Percentiles rank a stretch among this genome's conserved stretches.
Conservation (phyloP, 2,888 invertebrate genomes). For the Eupithecia subumbrata region DNA sequence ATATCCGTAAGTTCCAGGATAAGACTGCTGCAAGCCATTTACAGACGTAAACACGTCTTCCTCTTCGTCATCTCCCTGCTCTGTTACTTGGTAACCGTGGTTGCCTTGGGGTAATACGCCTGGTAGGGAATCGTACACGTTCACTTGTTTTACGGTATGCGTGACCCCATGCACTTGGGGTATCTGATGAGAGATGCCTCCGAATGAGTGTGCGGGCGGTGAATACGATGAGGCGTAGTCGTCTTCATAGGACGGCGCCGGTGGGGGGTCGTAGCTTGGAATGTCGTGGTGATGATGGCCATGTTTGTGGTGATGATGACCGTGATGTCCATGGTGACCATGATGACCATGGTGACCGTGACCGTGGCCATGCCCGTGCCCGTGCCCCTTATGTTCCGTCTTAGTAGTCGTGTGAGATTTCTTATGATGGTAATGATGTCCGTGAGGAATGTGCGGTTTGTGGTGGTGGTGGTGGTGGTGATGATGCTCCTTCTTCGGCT, state of each 20-base stretch:
- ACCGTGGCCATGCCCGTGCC: slow-evolving; percentile 52
- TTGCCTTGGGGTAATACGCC: slow-evolving; percentile 58
- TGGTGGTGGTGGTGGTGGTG: slow-evolving; percentile 69
- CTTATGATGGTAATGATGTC: slow-evolving; percentile 68
- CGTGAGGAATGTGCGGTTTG: slow-evolving; percentile 60
- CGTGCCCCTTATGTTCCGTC: slow-evolving; percentile 61
- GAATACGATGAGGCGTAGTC: slow-evolving; percentile 60
- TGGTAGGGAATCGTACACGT: slow-evolving; percentile 73
- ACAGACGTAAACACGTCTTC: slow-evolving; percentile 69
- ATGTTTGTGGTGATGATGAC: slow-evolving; percentile 52
- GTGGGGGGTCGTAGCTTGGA: slow-evolving; percentile 59
- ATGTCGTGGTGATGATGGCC: slow-evolving; percentile 64
- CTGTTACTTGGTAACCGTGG: slow-evolving; percentile 75
- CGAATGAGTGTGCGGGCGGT: slow-evolving; percentile 59
- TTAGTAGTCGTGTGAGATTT: slow-evolving; percentile 64
- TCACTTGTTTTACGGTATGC: slow-evolving; percentile 76
- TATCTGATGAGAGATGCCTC: slow-evolving; percentile 52
- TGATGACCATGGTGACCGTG: slow-evolving; percentile 56
- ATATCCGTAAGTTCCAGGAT: slow-evolving; percentile 67
- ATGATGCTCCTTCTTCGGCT: slow-evolving; percentile 78
- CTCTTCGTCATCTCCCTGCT: slow-evolving; percentile 69
- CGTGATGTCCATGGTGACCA: slow-evolving; percentile 50
- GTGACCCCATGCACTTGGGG: slow-evolving; percentile 58
- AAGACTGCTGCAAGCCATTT: slow-evolving; percentile 65
- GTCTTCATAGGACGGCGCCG: slow-evolving; percentile 61